Conservation (phyloP, 1,140 invertebrate genomes). For the Sitodiplosis mosellana region DNA sequence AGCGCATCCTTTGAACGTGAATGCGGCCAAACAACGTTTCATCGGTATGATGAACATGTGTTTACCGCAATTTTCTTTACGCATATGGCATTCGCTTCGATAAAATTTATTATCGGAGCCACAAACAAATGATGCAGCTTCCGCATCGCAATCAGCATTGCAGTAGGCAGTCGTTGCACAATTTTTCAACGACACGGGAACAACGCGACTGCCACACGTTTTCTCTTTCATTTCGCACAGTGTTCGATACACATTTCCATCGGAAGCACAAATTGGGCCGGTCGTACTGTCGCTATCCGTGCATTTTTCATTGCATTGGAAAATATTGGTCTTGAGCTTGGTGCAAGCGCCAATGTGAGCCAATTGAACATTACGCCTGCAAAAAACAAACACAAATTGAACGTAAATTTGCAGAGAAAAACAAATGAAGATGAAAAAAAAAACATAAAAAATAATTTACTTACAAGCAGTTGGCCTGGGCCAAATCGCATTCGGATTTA, state of each 20-base stretch:
- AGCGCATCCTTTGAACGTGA: conserved; percentile 68
- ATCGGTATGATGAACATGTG: conserved; percentile 75
- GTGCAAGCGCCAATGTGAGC: conserved; percentile 75
- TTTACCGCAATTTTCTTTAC: conserved; percentile 76
- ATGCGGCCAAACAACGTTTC: conserved; percentile 61
- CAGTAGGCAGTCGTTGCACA: conserved; percentile 67
- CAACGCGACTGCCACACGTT: conserved; percentile 71
- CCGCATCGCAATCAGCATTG: conserved; percentile 45
- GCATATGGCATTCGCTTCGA: conserved; percentile 84
- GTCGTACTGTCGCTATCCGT: conserved; percentile 40
- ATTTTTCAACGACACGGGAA: conserved; percentile 55
- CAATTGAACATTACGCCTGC: conserved; percentile 61
- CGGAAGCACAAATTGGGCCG: conserved; percentile 73
- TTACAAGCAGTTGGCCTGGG: conserved; percentile 66
- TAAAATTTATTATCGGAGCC: conserved; percentile 85
- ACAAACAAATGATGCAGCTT: conserved; percentile 65
- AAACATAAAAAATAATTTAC: too few relatives aligned
- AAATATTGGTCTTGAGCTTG: conserved; percentile 41
- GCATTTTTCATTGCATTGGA: conserved; percentile 52
- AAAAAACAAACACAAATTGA: conserved; percentile 7
- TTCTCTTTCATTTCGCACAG: conserved; percentile 68
- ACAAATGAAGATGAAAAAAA: too few relatives aligned
- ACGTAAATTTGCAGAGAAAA: background rate
- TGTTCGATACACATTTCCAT: conserved; percentile 80
- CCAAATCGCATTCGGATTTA: conserved; percentile 58